A percentile compares a stretch with the other conserved stretches of the same genome.
Evolutionary conservation across 2,113 vertebrate genomes (phyloP).

Genomic region (Chaetura pelagica): DNA sequence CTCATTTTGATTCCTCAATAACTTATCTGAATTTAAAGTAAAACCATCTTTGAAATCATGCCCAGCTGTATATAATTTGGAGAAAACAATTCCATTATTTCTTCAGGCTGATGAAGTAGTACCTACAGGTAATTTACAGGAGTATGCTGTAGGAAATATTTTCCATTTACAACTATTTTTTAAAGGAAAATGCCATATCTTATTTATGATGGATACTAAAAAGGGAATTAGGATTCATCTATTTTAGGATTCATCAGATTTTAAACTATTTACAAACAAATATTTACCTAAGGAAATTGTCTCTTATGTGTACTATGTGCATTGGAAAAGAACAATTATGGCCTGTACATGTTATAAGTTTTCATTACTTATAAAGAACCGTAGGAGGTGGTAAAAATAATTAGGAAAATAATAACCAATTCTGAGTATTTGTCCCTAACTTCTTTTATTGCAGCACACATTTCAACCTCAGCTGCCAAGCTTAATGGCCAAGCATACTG

Average conservation of each 20-base stretch:
- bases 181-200: background rate
- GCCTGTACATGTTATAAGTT: background rate
- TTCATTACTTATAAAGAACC: background rate
- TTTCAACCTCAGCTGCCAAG: conserved; percentile 9
- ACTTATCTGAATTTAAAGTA: background rate
- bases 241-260: background rate
- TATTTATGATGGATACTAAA: background rate
- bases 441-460: background rate
- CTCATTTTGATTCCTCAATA: background rate
- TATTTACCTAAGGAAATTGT: conserved; percentile 11
- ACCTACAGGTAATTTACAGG: background rate
- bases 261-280: background rate
- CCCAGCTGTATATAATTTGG: background rate
- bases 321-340: background rate
- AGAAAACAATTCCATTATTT: background rate
- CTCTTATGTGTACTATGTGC: background rate
- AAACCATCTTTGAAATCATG: background rate
- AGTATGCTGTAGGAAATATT: background rate
- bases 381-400: conserved; percentile 7
- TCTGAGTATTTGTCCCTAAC: background rate
- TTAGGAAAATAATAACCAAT: background rate
- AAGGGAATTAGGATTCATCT: background rate
- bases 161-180: background rate
- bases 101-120: background rate
- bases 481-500: background rate